These are phyloP conservation scores for Echiichthys vipera DNA, from an alignment of 2,797 vertebrate genomes.

Conservation along the genomic window DNA sequence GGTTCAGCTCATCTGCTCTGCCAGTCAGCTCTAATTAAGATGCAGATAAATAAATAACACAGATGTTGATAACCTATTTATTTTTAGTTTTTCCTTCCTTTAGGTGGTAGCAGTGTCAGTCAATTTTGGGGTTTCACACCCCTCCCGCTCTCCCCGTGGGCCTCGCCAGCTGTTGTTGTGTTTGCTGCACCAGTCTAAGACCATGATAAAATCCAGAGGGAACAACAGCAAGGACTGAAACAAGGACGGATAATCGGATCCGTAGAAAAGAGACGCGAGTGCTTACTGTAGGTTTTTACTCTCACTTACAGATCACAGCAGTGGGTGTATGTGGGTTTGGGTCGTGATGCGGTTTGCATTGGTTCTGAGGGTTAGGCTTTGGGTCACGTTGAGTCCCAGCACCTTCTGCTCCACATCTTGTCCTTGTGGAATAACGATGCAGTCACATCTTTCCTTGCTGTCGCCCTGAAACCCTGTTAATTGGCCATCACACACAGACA, in stretches of 20 bases:
- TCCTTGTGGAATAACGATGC: conserved; percentile 17
- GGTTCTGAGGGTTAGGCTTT: not conserved
- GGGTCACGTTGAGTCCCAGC: conserved; percentile 3
- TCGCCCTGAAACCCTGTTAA: conserved; percentile 36
- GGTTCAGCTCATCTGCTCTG: not conserved
- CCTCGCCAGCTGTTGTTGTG: conserved; percentile 45
- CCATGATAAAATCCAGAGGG: conserved; percentile 56
- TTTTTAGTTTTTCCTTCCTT: not conserved
- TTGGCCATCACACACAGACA: conserved; percentile 7
- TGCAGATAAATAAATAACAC: not conserved
- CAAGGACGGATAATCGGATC: conserved; percentile 3
- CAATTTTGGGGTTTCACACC: not conserved
- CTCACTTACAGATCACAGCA: conserved; percentile 4
- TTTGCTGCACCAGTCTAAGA: conserved; percentile 9
- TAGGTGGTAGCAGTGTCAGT: not conserved
- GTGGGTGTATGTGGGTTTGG: not conserved
- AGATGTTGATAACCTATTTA: not conserved
- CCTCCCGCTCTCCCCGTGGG: not conserved
- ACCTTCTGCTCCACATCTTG: conserved; percentile 13
- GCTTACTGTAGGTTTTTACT: no score
- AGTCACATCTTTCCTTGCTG: conserved; percentile 7
- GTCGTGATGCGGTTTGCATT: not conserved
- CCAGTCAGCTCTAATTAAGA: not conserved
- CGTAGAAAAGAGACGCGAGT: not conserved
- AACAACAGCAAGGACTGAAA: conserved; percentile 12